Percentiles rank a stretch among this genome's conserved stretches.
phyloP scores from a whole-genome alignment of 2,113 vertebrate genomes.

The Hucho hucho region DNA sequence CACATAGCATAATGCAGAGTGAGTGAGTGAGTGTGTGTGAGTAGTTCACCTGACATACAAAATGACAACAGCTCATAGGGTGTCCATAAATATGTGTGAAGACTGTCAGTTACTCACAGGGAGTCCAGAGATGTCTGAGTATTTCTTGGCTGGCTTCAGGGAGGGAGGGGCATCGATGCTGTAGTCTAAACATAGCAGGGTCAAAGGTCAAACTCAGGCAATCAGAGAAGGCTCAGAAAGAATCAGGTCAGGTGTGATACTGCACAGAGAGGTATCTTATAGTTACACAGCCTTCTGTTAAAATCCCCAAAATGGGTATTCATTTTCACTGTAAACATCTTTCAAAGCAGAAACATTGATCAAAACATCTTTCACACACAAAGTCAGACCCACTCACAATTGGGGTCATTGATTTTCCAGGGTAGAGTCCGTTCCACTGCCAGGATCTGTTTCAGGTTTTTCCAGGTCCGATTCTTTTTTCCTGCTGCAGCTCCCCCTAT shows the following conservation, averaged over 20 bases:
- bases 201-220: background rate
- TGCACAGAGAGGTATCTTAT: too few relatives aligned
- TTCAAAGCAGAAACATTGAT: too few relatives aligned
- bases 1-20: too few relatives aligned
- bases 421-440: constrained; percentile 91
- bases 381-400: constrained; percentile 79
- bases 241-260: too few relatives aligned
- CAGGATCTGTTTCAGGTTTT: constrained; percentile 98
- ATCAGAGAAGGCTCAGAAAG: background rate
- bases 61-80: background rate
- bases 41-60: background rate
- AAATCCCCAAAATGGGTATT: too few relatives aligned
- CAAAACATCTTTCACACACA: background rate
- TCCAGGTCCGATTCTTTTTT: constrained; percentile 98
- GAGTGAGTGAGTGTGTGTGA: constrained; percentile 15
- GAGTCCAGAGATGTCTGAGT: constrained; percentile 96
- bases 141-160: constrained; percentile 94
- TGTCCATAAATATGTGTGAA: background rate
- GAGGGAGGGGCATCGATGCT: constrained; percentile 93
- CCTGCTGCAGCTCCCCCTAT: constrained; percentile 94
- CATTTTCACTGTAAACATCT: too few relatives aligned
- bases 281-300: too few relatives aligned
- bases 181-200: constrained; percentile 78
- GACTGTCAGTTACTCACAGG: constrained; percentile 77
- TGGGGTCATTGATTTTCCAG: constrained; percentile 93